Evolutionary conservation across 2,888 invertebrate species (phyloP).

Genomic region (Choristoneura rosaceana): DNA sequence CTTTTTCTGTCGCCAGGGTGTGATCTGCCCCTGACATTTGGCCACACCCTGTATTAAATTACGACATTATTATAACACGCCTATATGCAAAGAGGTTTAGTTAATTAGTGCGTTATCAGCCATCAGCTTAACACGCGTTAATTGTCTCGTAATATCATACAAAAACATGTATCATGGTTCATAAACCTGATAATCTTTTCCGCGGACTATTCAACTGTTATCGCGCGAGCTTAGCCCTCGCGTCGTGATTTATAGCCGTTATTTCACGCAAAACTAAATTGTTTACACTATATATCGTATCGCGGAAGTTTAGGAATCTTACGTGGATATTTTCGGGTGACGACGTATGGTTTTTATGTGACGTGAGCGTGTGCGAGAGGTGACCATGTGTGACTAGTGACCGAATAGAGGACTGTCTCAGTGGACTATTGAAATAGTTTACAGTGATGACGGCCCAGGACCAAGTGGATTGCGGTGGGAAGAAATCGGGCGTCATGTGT

Average conservation of each 20-base stretch:
- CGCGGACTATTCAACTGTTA: slow-evolving; percentile 23
- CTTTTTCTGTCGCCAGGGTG: slow-evolving; percentile 26
- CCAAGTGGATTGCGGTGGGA: slow-evolving; percentile 1
- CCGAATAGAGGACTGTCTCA: slow-evolving; percentile 23
- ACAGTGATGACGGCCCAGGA: slow-evolving; percentile 5
- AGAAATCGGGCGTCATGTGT: slow-evolving; percentile 35
- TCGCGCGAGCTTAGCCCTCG: slow-evolving; percentile 27
- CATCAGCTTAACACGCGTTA: slow-evolving; percentile 29
- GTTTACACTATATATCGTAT: slow-evolving; percentile 58
- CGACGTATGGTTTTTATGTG: slow-evolving; percentile 53
- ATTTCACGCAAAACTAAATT: slow-evolving; percentile 53
- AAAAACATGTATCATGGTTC: slow-evolving; percentile 33
- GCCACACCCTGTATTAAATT: slow-evolving; percentile 25
- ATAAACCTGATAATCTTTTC: slow-evolving; percentile 20
- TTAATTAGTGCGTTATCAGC: slow-evolving; percentile 36
- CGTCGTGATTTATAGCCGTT: slow-evolving; percentile 33
- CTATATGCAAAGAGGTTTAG: slow-evolving; percentile 15
- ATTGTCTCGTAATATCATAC: slow-evolving; percentile 32
- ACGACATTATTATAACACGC: slow-evolving; percentile 24
- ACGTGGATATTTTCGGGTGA: slow-evolving; percentile 60
- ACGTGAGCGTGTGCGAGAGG: slow-evolving; percentile 61
- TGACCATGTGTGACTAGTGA: slow-evolving; percentile 51
- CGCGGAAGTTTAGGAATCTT: slow-evolving; percentile 65
- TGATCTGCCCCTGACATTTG: slow-evolving; percentile 37
- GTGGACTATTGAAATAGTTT: slow-evolving; percentile 15